Percentiles rank a stretch among this genome's conserved stretches.
These are phyloP conservation scores for Marcusenius ussheri DNA, from an alignment of 2,113 vertebrate species.

Conservation along the genomic window DNA sequence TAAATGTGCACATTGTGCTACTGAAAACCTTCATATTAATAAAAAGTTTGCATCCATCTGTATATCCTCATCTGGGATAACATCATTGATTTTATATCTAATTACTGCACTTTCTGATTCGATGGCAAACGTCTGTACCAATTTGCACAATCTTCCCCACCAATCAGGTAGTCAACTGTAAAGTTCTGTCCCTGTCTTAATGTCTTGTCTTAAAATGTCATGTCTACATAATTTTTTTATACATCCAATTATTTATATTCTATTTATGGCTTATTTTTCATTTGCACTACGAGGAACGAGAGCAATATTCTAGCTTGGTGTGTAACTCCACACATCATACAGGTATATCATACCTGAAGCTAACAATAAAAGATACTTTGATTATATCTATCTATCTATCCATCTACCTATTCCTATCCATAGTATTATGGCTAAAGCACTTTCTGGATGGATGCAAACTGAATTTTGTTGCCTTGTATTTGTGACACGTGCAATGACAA, in stretches of 20 bases:
- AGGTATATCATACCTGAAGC: not conserved
- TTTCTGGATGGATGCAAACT: too few relatives aligned
- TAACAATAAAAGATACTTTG: not conserved
- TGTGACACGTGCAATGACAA: too few relatives aligned
- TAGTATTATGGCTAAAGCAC: too few relatives aligned
- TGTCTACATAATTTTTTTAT: not conserved
- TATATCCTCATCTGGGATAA: not conserved
- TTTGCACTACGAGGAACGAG: not conserved
- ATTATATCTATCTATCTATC: not conserved
- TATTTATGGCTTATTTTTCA: not conserved
- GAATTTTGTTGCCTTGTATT: too few relatives aligned
- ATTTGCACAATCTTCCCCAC: not conserved
- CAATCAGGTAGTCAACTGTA: not conserved
- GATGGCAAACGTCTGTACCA: not conserved
- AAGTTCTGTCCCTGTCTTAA: not conserved
- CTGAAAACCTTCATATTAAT: not conserved
- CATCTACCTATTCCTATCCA: too few relatives aligned
- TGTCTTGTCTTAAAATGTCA: not conserved
- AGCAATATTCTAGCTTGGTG: not conserved
- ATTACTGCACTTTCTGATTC: not conserved
- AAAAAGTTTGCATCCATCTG: not conserved
- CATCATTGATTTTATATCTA: not conserved
- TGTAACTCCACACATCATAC: not conserved
- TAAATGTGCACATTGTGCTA: not conserved
- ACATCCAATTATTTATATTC: not conserved